Base-by-base conservation (phyloP, 53 echinoderm and acorn worm genomes). In the Echinarachnius parma region DNA sequence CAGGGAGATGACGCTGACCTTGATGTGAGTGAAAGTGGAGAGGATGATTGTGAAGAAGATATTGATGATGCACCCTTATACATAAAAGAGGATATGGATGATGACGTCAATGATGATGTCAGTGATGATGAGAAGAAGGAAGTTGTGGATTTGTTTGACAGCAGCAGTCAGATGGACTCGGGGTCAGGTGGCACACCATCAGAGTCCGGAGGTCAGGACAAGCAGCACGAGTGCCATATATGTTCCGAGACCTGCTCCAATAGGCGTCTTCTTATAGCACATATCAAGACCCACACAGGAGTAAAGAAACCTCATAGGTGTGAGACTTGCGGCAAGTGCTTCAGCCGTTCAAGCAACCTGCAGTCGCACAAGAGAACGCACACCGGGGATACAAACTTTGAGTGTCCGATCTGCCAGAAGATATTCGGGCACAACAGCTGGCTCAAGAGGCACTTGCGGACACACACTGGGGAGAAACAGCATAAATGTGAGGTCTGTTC, bases 371-470 rank as follows among this genome's bases (percentile, higher is more conserved):
- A 79, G 71, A 31, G 79, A 2, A 56, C 56, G 3, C 84, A 84
- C 48, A 78, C 84, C 0, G 84, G 84, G 2, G 71, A 84, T 34
- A 84, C 69, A 31, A 63, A 54, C 44, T 84, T 78, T 31, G 49
- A 71, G 46, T 84, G 84, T 45, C 61, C 78, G 18, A 78, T 69
- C 22, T 84, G 84, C 24, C 33, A 72, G 10, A 84, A 78, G 61
- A 54, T 56, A 1, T 84, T 78, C n/a, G 68, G 67, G 18, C 61
- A 63, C 13, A 28, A 60, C 2, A 61, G 45, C 28, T 72, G 78
- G 47, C 34, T 84, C 45, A 36, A 58, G 19, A 54, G 79, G 10
- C 84, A 84, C 46, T 61, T 76, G 32, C 50, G 68, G 4, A 68
- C 68, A 7, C 68, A 68, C 15, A 68, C 68, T 1, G 68, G 68